phyloP scores from a whole-genome alignment of 2,888 invertebrate species.

The Ferdinandea cuprea region DNA sequence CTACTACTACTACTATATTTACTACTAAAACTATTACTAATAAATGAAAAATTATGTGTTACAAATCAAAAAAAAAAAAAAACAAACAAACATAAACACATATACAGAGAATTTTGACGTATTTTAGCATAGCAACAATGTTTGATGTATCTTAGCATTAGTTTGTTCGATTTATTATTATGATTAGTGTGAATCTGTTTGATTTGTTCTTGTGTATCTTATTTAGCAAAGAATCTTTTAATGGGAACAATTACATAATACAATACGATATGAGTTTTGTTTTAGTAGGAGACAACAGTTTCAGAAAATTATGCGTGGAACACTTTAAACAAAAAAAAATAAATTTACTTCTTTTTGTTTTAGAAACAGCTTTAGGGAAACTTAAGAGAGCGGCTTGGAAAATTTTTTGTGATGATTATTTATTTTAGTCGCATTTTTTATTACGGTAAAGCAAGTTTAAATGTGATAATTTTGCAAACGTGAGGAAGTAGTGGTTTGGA shows the following conservation, averaged over 20 bases:
- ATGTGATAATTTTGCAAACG: too few relatives aligned
- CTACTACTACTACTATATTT: constrained; percentile 38
- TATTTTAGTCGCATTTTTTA: too few relatives aligned
- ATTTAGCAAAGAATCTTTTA: constrained; percentile 32
- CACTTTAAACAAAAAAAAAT: neutral
- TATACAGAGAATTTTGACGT: constrained; percentile 1
- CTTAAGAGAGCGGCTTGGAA: neutral
- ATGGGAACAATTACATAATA: constrained; percentile 61
- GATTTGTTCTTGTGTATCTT: constrained; percentile 15
- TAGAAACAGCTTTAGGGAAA: constrained; percentile 1
- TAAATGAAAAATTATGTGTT: constrained; percentile 7
- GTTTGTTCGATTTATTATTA: constrained; percentile 15
- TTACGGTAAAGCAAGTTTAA: too few relatives aligned
- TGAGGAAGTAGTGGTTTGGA: too few relatives aligned
- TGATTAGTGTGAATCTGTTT: constrained; percentile 23
- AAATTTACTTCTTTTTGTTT: neutral
- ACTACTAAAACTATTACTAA: constrained; percentile 27
- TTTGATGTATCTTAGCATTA: constrained; percentile 13
- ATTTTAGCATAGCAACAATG: constrained; percentile 1
- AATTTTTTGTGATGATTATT: neutral
- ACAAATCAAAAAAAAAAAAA: too few relatives aligned
- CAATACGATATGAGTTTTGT: constrained; percentile 3
- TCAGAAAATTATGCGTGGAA: neutral
- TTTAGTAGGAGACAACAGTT: neutral
- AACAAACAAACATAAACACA: too few relatives aligned